Evolutionary conservation across 2,113 vertebrate genomes (phyloP).

Genomic region (Poecilia latipinna): DNA sequence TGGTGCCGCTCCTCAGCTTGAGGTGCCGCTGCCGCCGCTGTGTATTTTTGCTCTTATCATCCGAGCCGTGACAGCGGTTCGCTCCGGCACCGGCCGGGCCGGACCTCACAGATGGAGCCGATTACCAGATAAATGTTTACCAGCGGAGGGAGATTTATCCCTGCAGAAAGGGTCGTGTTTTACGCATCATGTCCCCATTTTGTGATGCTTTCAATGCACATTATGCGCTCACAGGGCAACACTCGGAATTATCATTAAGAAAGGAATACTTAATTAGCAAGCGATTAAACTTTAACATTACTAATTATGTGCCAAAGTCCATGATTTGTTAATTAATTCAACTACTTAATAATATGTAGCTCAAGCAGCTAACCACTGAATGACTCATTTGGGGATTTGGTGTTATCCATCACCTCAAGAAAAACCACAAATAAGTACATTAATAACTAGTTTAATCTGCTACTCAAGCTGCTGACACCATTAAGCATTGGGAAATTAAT

Average conservation of each 20-base stretch:
- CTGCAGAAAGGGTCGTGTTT: not conserved
- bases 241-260: conserved; percentile 32
- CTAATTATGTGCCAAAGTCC: conserved; percentile 62
- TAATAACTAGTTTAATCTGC: conserved; percentile 6
- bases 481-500: not conserved
- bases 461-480: not conserved
- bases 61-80: conserved; percentile 7
- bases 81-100: conserved; percentile 8
- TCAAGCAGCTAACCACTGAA: conserved; percentile 37
- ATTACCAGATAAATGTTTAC: conserved; percentile 4
- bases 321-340: conserved; percentile 56
- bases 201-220: not conserved
- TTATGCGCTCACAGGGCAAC: conserved; percentile 33
- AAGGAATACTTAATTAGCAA: conserved; percentile 48
- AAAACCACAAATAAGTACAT: conserved; percentile 19
- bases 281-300: conserved; percentile 58
- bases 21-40: not conserved
- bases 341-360: conserved; percentile 51
- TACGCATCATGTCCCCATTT: not conserved
- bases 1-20: conserved; percentile 23
- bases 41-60: conserved; percentile 16
- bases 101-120: conserved; percentile 18
- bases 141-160: not conserved
- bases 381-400: conserved; percentile 33
- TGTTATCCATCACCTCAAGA: conserved; percentile 49